Percentiles rank a stretch among this genome's conserved stretches.
Evolutionary conservation across 2,113 vertebrate species (phyloP).

Genomic region (Bettongia penicillata): DNA sequence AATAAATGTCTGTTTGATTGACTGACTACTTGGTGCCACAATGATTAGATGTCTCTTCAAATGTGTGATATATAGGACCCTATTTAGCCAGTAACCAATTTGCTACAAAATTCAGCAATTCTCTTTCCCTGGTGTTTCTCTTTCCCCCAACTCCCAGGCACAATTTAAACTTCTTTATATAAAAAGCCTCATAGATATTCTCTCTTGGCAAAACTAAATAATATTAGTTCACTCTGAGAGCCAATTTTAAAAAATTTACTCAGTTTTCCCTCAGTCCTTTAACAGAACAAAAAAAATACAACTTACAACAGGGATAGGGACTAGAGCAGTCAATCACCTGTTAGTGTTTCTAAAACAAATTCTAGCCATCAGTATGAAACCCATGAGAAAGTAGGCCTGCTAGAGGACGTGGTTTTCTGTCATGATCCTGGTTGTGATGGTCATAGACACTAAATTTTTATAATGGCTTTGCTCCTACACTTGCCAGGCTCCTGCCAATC

Average conservation of each 20-base stretch:
- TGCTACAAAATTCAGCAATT: constrained; percentile 42
- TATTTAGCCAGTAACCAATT: constrained; percentile 30
- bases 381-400: background rate
- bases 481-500: background rate
- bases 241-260: constrained; percentile 21
- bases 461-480: background rate
- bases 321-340: background rate
- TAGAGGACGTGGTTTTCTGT: background rate
- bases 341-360: background rate
- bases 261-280: constrained; percentile 3
- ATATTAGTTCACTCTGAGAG: constrained; percentile 10
- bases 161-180: constrained; percentile 24
- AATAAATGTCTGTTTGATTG: background rate
- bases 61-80: constrained; percentile 7
- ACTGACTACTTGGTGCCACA: background rate
- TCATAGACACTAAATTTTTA: background rate
- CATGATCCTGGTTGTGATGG: background rate
- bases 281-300: background rate
- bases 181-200: constrained; percentile 3
- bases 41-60: constrained; percentile 7
- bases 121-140: constrained; percentile 37
- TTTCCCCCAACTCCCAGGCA: constrained; percentile 7
- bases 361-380: background rate
- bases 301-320: background rate
- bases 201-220: constrained; percentile 34